A percentile compares a stretch with the other conserved stretches of the same genome.
Conservation (phyloP, 2,797 vertebrate genomes). For the Vultur gryphus region DNA sequence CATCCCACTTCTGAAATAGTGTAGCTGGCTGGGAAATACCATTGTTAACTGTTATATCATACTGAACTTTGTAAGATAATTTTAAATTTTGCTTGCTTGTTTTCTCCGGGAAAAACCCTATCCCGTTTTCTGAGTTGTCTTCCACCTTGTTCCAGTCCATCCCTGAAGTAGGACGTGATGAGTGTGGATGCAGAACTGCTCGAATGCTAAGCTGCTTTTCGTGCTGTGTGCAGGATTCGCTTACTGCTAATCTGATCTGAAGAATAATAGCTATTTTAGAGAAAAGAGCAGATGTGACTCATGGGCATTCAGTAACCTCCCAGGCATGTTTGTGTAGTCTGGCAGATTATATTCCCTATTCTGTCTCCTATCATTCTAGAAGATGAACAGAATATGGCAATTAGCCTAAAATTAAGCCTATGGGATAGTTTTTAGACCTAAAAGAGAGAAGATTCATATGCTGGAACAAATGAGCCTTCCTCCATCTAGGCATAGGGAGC, state of each 20-base stretch:
- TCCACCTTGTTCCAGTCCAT: not conserved
- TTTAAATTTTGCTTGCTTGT: not conserved
- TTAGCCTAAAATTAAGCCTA: not conserved
- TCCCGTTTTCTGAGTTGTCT: not conserved
- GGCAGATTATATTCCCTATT: not conserved
- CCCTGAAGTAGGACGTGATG: not conserved
- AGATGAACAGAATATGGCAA: not conserved
- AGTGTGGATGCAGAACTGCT: not conserved
- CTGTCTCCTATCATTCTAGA: not conserved
- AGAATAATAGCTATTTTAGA: not conserved
- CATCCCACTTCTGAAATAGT: not conserved
- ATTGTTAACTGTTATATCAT: not conserved
- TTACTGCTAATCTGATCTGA: not conserved
- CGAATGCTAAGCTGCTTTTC: not conserved
- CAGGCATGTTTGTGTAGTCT: not conserved
- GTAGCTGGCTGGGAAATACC: not conserved
- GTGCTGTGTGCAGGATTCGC: not conserved
- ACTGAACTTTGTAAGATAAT: not conserved
- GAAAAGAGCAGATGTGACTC: not conserved
- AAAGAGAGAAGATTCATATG: not conserved
- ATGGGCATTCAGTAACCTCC: not conserved
- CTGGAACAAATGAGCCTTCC: not conserved
- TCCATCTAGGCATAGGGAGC: accelerated
- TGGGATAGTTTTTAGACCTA: not conserved
- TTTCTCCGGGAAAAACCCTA: not conserved